phyloP scores from a whole-genome alignment of 2,113 vertebrate species.

The Lanius collurio region DNA sequence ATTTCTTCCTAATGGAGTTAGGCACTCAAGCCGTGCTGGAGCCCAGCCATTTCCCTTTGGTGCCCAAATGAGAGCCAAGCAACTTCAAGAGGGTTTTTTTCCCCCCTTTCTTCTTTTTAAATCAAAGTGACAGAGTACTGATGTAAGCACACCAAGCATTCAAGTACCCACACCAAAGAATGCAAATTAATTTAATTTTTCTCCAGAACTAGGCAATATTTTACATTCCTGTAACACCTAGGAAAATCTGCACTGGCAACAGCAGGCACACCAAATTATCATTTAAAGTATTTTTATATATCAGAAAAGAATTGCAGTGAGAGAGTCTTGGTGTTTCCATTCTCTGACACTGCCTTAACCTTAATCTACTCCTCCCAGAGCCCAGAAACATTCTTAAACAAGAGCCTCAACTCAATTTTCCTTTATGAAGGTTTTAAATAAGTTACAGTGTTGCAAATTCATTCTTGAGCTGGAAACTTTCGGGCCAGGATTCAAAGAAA shows the following conservation, averaged over 20 bases:
- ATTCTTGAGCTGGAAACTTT: slow-evolving; percentile 23
- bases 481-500: not conserved
- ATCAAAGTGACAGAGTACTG: not conserved
- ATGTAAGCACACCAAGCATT: not conserved
- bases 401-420: not conserved
- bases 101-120: rapidly evolving
- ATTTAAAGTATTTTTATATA: not conserved
- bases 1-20: not conserved
- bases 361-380: not conserved
- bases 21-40: not conserved
- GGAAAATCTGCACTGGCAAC: not conserved
- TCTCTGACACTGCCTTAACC: not conserved
- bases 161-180: not conserved
- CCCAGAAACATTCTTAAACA: not conserved
- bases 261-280: not conserved
- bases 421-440: not conserved
- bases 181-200: not conserved
- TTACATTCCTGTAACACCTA: not conserved
- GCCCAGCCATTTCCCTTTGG: not conserved
- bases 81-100: not conserved
- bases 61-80: not conserved
- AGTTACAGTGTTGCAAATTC: not conserved
- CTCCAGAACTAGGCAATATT: not conserved
- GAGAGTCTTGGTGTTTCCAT: not conserved
- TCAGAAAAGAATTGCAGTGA: not conserved